A percentile compares a stretch with the other conserved stretches of the same genome.
Conservation (phyloP, 1,140 invertebrate species). For the Octopus bimaculoides region DNA sequence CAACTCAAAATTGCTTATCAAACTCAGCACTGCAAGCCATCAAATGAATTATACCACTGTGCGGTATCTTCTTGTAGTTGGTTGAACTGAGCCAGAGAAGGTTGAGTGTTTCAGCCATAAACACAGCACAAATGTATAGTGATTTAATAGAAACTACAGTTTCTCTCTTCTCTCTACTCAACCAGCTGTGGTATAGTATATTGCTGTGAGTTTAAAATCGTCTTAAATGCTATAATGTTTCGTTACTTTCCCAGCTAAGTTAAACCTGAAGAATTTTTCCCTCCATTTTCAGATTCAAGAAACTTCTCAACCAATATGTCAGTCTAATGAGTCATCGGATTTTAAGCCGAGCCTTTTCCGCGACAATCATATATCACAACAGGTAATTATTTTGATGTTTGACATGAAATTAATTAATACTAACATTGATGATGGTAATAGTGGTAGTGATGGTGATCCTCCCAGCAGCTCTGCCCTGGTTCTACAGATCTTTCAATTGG, state of each 20-base stretch:
- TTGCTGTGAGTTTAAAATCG: neutral
- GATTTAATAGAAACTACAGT: neutral
- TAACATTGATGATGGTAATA: neutral
- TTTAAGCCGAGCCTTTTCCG: constrained; percentile 43
- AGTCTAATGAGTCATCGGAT: constrained; percentile 45
- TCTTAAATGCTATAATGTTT: too few relatives aligned
- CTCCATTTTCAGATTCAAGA: constrained; percentile 39
- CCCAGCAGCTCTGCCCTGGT: neutral
- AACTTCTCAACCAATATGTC: constrained; percentile 35
- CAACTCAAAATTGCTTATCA: too few relatives aligned
- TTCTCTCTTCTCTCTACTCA: neutral
- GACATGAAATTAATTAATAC: neutral
- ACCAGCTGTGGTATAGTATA: neutral
- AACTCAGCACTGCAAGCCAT: too few relatives aligned
- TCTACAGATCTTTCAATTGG: neutral
- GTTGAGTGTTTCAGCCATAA: too few relatives aligned
- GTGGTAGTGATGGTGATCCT: neutral
- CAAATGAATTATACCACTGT: too few relatives aligned
- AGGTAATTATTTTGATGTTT: constrained; percentile 28
- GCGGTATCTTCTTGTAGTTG: too few relatives aligned
- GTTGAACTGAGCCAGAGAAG: too few relatives aligned
- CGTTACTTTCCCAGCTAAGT: too few relatives aligned
- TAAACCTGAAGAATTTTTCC: too few relatives aligned
- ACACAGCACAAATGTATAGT: neutral
- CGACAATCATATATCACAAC: constrained; percentile 46